Conservation (phyloP, 2,888 invertebrate species). For the Esperia sulphurella region DNA sequence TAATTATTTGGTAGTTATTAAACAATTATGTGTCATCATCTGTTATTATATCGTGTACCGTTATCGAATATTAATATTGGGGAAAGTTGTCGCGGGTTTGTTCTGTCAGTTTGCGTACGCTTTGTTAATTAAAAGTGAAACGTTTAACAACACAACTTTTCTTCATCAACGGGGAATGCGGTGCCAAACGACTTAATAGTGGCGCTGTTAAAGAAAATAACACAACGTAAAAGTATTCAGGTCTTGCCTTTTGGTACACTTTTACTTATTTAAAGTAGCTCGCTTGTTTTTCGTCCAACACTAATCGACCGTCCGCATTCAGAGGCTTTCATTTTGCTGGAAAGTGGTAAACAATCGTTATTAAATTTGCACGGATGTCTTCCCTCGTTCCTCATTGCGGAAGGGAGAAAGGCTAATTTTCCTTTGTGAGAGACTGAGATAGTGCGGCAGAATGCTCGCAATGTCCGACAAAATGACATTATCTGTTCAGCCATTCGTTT, state of each 20-base stretch:
- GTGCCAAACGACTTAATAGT: too few species aligned
- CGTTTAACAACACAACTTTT: constrained; percentile 7
- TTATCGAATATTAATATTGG: not conserved
- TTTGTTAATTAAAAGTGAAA: constrained; percentile 11
- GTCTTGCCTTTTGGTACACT: not conserved
- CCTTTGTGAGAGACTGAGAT: constrained; percentile 41
- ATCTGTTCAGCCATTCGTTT: constrained; percentile 55
- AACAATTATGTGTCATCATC: not conserved
- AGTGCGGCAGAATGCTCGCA: constrained; percentile 42
- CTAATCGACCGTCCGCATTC: constrained; percentile 56
- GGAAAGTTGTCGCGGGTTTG: not conserved
- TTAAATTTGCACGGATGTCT: constrained; percentile 74
- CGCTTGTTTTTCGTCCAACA: constrained; percentile 30
- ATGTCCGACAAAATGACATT: constrained; percentile 58
- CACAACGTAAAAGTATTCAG: too few species aligned
- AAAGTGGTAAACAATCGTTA: constrained; percentile 75
- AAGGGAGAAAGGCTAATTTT: constrained; percentile 52
- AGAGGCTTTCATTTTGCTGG: constrained; percentile 60
- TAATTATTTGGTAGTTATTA: not conserved
- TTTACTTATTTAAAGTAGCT: not conserved
- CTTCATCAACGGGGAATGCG: not conserved
- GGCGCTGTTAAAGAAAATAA: too few species aligned
- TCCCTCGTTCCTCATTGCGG: constrained; percentile 47
- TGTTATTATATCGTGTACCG: not conserved
- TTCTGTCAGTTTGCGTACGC: constrained; percentile 1